phyloP scores from a whole-genome alignment of 2,113 vertebrate genomes.

The Eonycteris spelaea region DNA sequence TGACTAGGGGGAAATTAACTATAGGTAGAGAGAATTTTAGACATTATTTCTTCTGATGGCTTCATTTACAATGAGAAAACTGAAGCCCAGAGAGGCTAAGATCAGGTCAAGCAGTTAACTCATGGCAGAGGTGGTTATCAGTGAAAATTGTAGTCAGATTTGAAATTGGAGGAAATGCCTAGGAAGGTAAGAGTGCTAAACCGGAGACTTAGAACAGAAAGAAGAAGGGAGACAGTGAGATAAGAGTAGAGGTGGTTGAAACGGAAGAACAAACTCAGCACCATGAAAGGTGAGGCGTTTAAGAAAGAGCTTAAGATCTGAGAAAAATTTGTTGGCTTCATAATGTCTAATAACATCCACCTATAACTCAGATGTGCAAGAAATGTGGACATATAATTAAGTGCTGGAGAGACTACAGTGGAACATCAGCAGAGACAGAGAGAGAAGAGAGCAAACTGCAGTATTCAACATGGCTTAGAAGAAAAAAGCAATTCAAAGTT shows the following conservation, averaged over 20 bases:
- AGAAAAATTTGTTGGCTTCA: neutral
- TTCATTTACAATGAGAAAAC: neutral
- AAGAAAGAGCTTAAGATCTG: neutral
- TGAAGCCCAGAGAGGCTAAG: neutral
- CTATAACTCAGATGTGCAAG: neutral
- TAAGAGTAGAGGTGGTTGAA: neutral
- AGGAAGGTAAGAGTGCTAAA: neutral
- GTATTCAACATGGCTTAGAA: neutral
- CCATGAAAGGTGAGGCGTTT: neutral
- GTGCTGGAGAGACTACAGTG: neutral
- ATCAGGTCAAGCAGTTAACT: neutral
- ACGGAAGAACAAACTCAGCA: neutral
- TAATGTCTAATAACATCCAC: neutral
- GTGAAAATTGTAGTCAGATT: neutral
- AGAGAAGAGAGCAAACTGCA: neutral
- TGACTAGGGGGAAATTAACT: neutral
- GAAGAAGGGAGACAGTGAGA: neutral
- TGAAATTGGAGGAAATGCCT: neutral
- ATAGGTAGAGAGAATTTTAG: neutral
- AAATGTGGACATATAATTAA: neutral
- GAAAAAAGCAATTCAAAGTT: neutral
- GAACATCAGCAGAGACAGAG: neutral
- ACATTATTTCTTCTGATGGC: neutral
- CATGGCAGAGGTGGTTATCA: neutral
- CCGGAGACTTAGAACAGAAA: neutral